Evolutionary conservation across 2,888 invertebrate genomes (phyloP).

Genomic region (Carterocephalus palaemon): DNA sequence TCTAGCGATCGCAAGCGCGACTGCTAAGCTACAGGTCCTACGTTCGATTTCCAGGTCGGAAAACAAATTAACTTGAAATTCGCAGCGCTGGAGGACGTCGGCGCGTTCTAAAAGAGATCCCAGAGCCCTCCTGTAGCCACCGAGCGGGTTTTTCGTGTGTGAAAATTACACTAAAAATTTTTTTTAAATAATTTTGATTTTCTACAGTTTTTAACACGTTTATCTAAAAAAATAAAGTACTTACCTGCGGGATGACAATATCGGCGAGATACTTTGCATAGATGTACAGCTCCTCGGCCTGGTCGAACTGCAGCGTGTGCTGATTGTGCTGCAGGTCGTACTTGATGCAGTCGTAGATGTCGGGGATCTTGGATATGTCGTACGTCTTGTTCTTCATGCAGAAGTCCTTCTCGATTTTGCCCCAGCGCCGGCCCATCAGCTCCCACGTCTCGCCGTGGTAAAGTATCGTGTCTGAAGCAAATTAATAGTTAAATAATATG

Average conservation of each 20-base stretch:
- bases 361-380: conserved; percentile 99
- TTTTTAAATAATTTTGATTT: too few species aligned
- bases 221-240: conserved; percentile 16
- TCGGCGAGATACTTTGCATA: conserved; percentile 98
- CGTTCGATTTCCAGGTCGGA: too few species aligned
- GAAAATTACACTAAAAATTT: too few species aligned
- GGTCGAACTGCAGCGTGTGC: conserved; percentile 94
- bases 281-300: conserved; percentile 94
- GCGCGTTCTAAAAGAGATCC: too few species aligned
- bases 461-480: conserved; percentile 86
- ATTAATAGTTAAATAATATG: neutral
- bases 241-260: conserved; percentile 97
- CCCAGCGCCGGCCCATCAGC: conserved; percentile 97
- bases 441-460: conserved; percentile 99
- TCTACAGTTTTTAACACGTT: too few species aligned
- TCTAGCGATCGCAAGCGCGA: too few species aligned
- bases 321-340: conserved; percentile 99
- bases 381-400: conserved; percentile 94
- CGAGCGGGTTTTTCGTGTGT: too few species aligned
- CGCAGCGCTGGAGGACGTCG: too few species aligned
- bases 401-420: conserved; percentile 98
- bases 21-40: too few species aligned
- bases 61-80: too few species aligned
- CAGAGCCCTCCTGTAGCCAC: too few species aligned
- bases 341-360: conserved; percentile 99